Base-by-base conservation (phyloP, 2,797 vertebrate species). In the Neopelma chrysocephalum region DNA sequence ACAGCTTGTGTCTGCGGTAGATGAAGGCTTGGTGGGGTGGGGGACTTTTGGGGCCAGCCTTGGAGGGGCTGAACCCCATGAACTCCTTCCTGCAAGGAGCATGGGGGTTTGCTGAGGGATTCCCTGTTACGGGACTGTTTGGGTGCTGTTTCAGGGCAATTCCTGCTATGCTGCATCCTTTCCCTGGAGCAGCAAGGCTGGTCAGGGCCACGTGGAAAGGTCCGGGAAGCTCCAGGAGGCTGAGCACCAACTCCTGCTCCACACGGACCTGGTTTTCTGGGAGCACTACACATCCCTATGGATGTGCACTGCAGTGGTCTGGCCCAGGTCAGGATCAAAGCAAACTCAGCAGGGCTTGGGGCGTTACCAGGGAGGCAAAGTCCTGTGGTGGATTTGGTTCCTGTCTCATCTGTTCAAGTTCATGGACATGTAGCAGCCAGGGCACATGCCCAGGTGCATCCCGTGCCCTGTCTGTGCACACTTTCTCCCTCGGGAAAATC, bases 351-450 rank as follows among this genome's bases (percentile, higher is more conserved):
- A n/a, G 43, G 60, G 42, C 77, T 75, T 19, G 14, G 40, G 56
- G n/a, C 0, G 3, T 73, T 62, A 45, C 78, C 78, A 82, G 27
- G 87, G 81, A 89, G 45, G 69, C 53, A 61, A 93, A 90, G 13
- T 15, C 34, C 56, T 21, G 18, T 3, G 19, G 4, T 43, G 82
- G 45, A 42, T 86, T 83, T 56, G 42, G 42, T 34, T 93, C 43
- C 36, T 12, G 10, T 42, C 51, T 79, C 43, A 72, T 43, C 56
- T 8, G 23, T 79, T 34, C 66, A 38, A 70, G 58, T n/a, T 78
- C 66, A 29, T 0, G 27, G 80, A 9, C 62, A 25, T 0, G 0
- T 13, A 72, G 29, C 18, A 81, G 43, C 15, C 72, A 32, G 23
- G 25, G 36, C 3, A 2, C 0, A 0, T 21, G 69, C 38, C 69